Percentiles rank a stretch among this genome's conserved stretches.
Evolutionary conservation across 2,113 vertebrate genomes (phyloP).

Genomic region (Gallinago media): DNA sequence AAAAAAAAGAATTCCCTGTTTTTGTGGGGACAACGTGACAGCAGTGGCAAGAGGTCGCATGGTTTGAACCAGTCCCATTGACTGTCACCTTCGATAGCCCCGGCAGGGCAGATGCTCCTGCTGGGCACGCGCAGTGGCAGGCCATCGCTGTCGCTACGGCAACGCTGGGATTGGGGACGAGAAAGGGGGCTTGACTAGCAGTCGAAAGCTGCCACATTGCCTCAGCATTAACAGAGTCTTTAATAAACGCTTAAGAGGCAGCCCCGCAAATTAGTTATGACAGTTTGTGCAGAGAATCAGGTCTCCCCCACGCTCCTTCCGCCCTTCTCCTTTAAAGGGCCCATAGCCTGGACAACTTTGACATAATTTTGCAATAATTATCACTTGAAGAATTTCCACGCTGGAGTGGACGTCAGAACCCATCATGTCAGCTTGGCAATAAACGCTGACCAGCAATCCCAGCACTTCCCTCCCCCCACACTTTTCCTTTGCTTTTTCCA

Average conservation of each 20-base stretch:
- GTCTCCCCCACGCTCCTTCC: constrained; percentile 86
- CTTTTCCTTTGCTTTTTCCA: constrained; percentile 24
- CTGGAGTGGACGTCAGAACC: constrained; percentile 88
- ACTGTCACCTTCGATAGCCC: constrained; percentile 89
- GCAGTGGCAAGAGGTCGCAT: constrained; percentile 71
- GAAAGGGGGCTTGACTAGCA: constrained; percentile 80
- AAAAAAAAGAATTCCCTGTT: background rate
- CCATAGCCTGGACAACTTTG: constrained; percentile 90
- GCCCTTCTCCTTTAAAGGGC: constrained; percentile 86
- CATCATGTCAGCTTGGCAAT: constrained; percentile 87
- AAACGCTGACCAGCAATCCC: constrained; percentile 90
- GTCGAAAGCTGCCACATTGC: constrained; percentile 95
- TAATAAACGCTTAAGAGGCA: constrained; percentile 98
- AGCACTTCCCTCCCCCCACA: constrained; percentile 61
- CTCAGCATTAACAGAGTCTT: constrained; percentile 96
- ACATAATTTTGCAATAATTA: constrained; percentile 99
- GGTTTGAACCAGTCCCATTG: constrained; percentile 85
- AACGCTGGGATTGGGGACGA: constrained; percentile 81
- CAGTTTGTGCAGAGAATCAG: constrained; percentile 92
- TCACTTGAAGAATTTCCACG: constrained; percentile 92
- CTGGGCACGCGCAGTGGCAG: constrained; percentile 85
- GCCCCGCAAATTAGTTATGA: constrained; percentile 95
- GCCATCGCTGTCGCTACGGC: constrained; percentile 82
- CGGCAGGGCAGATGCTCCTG: constrained; percentile 82
- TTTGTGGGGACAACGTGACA: constrained; percentile 60